These are phyloP conservation scores for Gambusia affinis DNA, from an alignment of 2,113 vertebrate species.

Conservation along the genomic window DNA sequence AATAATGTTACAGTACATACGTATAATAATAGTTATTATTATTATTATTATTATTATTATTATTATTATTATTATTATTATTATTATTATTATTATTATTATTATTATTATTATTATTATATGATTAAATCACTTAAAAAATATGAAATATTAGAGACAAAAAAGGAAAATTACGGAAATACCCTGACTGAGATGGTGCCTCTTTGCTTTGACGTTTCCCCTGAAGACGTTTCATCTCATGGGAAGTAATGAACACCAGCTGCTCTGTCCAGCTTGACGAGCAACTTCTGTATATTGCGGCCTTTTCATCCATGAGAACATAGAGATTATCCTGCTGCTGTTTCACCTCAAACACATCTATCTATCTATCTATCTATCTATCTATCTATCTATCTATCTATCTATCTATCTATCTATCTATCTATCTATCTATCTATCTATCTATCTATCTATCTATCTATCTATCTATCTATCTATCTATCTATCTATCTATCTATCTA, in stretches of 20 bases:
- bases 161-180: background rate
- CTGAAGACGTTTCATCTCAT: constrained; percentile 46
- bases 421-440: background rate
- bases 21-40: no score
- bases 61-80: no score
- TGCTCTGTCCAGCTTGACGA: constrained; percentile 56
- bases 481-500: constrained; percentile 23
- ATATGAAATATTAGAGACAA: background rate
- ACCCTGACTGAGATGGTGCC: background rate
- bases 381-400: no score
- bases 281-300: constrained; percentile 15
- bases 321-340: background rate
- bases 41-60: no score
- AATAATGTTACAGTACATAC: no score
- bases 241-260: constrained; percentile 66
- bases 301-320: background rate
- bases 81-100: no score
- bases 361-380: background rate
- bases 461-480: constrained; percentile 1
- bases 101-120: no score
- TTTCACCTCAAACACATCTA: no score
- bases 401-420: no score
- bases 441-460: constrained; percentile 7
- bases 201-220: background rate
- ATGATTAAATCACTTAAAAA: background rate